phyloP scores from a whole-genome alignment of 2,888 invertebrate species.

The Leptopilina drosophilae region DNA sequence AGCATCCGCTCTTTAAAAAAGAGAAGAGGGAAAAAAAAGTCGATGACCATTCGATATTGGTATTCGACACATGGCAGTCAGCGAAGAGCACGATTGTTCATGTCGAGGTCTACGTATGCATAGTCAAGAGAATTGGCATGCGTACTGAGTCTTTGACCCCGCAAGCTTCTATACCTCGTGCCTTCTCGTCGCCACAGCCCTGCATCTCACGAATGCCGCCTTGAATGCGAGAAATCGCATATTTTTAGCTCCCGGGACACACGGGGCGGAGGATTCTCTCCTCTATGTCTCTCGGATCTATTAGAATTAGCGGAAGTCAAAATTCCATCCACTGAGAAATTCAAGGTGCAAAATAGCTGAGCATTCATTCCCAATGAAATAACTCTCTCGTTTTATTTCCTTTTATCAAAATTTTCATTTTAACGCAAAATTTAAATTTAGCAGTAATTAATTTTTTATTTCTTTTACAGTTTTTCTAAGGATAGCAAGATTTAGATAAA shows the following conservation, averaged over 20 bases:
- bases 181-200: slow-evolving; percentile 21
- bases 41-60: slow-evolving; percentile 37
- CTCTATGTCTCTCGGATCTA: neutral
- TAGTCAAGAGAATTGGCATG: slow-evolving; percentile 39
- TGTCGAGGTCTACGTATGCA: slow-evolving; percentile 31
- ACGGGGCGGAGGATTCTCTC: slow-evolving; percentile 7
- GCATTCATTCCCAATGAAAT: too few relatives aligned
- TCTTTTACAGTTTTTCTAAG: too few relatives aligned
- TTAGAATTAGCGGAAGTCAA: slow-evolving; percentile 31
- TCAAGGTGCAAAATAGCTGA: too few relatives aligned
- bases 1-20: slow-evolving; percentile 1
- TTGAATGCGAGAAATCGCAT: slow-evolving; percentile 38
- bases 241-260: slow-evolving; percentile 33
- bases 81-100: slow-evolving; percentile 30
- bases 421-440: too few relatives aligned
- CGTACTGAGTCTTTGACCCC: slow-evolving; percentile 40
- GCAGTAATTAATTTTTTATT: too few relatives aligned
- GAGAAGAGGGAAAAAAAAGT: neutral
- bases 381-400: too few relatives aligned
- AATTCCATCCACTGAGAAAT: neutral
- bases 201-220: slow-evolving; percentile 36
- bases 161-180: slow-evolving; percentile 25
- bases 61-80: slow-evolving; percentile 11
- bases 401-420: too few relatives aligned
- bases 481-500: too few relatives aligned